phyloP scores from a whole-genome alignment of 2,113 vertebrate species.

The Paedocypris sp. region DNA sequence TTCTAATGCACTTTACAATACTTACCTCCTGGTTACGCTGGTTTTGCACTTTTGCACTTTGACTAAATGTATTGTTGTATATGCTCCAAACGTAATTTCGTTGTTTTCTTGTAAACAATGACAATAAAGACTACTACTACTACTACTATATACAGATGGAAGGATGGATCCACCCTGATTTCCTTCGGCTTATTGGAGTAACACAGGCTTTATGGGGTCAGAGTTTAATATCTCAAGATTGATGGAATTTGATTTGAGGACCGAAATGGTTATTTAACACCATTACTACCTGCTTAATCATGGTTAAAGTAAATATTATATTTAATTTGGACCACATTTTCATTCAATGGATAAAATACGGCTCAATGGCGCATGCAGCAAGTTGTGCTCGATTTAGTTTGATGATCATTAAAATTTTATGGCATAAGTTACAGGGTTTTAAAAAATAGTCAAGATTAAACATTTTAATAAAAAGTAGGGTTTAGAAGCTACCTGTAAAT shows the following conservation, averaged over 20 bases:
- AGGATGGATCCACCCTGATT: too few relatives aligned
- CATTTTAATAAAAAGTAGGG: too few relatives aligned
- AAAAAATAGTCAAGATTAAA: too few relatives aligned
- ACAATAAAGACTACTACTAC: too few relatives aligned
- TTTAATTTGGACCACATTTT: slow-evolving; percentile 19
- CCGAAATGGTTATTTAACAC: slow-evolving; percentile 5
- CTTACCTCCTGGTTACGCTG: too few relatives aligned
- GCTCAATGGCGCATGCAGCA: not conserved
- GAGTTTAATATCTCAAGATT: slow-evolving; percentile 22
- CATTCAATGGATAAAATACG: not conserved
- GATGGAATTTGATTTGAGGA: slow-evolving; percentile 21
- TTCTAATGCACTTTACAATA: too few relatives aligned
- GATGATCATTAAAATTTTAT: slow-evolving; percentile 6
- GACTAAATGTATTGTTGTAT: too few relatives aligned
- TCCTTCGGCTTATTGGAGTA: slow-evolving; percentile 17
- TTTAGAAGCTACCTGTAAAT: too few relatives aligned
- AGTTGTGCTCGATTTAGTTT: slow-evolving; percentile 14
- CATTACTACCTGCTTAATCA: not conserved
- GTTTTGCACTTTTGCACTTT: too few relatives aligned
- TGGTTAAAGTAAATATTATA: slow-evolving; percentile 5
- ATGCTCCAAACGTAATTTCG: too few relatives aligned
- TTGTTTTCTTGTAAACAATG: too few relatives aligned
- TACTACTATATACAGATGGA: too few relatives aligned
- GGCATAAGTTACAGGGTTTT: not conserved
- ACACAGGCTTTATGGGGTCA: not conserved